Evolutionary conservation across 1,140 invertebrate genomes (phyloP).

Genomic region (Radopholus similis): DNA sequence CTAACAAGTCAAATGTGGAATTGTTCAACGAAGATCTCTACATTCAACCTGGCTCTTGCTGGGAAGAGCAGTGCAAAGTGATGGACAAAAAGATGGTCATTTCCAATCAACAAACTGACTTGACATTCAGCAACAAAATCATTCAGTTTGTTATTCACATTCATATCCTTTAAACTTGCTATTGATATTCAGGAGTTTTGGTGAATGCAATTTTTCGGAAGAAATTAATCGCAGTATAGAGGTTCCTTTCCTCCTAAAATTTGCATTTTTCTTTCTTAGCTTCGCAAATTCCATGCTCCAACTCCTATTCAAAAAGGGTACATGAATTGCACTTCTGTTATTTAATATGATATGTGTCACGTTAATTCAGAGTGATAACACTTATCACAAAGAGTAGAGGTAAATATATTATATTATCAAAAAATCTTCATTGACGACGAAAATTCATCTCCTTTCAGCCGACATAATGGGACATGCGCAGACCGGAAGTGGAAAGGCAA

Average conservation of each 20-base stretch:
- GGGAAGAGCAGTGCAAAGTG: neutral
- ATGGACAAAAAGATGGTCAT: constrained; percentile 1
- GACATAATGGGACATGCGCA: constrained; percentile 24
- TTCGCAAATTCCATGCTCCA: constrained; percentile 14
- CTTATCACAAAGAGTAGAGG: neutral
- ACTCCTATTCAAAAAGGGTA: constrained; percentile 18
- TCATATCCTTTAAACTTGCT: neutral
- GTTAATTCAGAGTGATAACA: neutral
- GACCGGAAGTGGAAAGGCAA: constrained; percentile 23
- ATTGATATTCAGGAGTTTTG: constrained; percentile 12
- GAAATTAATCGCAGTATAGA: constrained; percentile 22
- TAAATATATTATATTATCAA: neutral
- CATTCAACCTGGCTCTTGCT: constrained; percentile 13
- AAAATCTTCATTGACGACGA: neutral
- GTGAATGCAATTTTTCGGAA: constrained; percentile 19
- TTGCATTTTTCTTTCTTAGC: neutral
- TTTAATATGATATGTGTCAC: too few species aligned
- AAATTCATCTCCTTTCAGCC: constrained; percentile 9
- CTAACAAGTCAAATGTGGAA: constrained; percentile 12
- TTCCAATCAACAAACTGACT: neutral
- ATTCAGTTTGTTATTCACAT: constrained; percentile 4
- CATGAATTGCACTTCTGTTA: too few species aligned
- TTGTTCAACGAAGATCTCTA: constrained; percentile 20
- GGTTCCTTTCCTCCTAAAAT: neutral
- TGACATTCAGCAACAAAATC: too few species aligned